Base-by-base conservation (phyloP, 2,797 vertebrate species). In the Enteromius mattozi region DNA sequence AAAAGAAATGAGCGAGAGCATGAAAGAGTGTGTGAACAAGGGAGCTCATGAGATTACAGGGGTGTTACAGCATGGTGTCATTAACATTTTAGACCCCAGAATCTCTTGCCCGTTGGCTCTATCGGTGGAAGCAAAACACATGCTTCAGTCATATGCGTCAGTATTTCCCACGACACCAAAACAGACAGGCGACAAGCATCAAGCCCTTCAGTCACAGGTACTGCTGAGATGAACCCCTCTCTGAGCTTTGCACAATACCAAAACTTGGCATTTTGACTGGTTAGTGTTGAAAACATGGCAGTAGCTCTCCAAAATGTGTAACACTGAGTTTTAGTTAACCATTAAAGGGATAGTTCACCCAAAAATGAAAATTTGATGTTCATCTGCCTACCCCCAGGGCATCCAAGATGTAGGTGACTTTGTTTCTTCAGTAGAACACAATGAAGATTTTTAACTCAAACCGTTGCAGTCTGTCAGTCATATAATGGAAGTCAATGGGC, bases 71-170 rank as follows among this genome's bases (percentile, higher is more conserved):
- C 87, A 83, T 79, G 49, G 61, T 75, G 77, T 69, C 83, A 87
- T 91, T 90, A 89, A 89, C 86, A 89, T 91, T 90, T 88, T 85
- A 88, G 84, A 69, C 81, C 77, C 80, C 59, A 27, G 81, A 81
- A 75, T 68, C 76, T 47, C 45, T 54, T 86, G 80, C 71, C 78
- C 70, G 40, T 80, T 78, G 59, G 70, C 83, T 86, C 76, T 61
- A 86, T 87, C 77, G 81, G 80, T 75, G 33, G 42, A 82, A 86
- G 71, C 69, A 71, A 59, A 79, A 70, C 87, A 80, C 74, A 78
- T 83, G 87, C 86, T 86, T 83, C 47, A 75, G 69, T 84, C 56
- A 68, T 59, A 65, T 54, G 63, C 81, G 16, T 87, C 81, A 81
- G 37, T 66, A 47, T 59, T 40, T 74, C 81, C 80, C 40, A 70